Percentiles rank a stretch among this genome's conserved stretches.
phyloP scores from a whole-genome alignment of 2,113 vertebrate genomes.

The Upupa epops region DNA sequence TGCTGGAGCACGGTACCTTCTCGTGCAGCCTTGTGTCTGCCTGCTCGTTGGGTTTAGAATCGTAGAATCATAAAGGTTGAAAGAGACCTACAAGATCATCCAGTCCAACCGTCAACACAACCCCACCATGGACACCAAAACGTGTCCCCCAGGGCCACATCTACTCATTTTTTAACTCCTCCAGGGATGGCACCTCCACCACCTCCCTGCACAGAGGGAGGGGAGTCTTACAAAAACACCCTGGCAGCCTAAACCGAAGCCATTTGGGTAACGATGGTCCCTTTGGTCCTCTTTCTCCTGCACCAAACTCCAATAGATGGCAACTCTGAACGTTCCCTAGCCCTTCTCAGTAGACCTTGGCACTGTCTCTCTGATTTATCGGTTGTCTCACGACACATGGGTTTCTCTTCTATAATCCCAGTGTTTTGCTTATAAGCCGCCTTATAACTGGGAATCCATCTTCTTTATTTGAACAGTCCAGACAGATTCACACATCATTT shows the following conservation, averaged over 20 bases:
- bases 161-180: too few species aligned
- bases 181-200: too few species aligned
- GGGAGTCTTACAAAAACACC: background rate
- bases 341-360: slow-evolving; percentile 60
- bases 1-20: background rate
- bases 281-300: slow-evolving; percentile 7
- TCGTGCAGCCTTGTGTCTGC: background rate
- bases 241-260: background rate
- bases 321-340: slow-evolving; percentile 47
- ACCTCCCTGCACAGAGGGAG: too few species aligned
- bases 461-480: slow-evolving; percentile 58
- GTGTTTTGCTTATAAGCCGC: slow-evolving; percentile 29
- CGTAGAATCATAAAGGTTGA: too few species aligned
- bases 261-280: background rate
- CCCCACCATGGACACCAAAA: too few species aligned
- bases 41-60: background rate
- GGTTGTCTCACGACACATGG: background rate
- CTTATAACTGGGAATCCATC: slow-evolving; percentile 48
- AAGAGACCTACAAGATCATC: too few species aligned
- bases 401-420: slow-evolving; percentile 37
- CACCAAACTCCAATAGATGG: slow-evolving; percentile 28
- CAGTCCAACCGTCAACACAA: too few species aligned
- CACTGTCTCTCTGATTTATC: slow-evolving; percentile 55
- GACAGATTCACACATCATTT: slow-evolving; percentile 63
- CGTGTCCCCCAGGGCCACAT: too few species aligned